Conservation (phyloP, 2,888 invertebrate species). For the Zhuqinia jingwanae region DNA sequence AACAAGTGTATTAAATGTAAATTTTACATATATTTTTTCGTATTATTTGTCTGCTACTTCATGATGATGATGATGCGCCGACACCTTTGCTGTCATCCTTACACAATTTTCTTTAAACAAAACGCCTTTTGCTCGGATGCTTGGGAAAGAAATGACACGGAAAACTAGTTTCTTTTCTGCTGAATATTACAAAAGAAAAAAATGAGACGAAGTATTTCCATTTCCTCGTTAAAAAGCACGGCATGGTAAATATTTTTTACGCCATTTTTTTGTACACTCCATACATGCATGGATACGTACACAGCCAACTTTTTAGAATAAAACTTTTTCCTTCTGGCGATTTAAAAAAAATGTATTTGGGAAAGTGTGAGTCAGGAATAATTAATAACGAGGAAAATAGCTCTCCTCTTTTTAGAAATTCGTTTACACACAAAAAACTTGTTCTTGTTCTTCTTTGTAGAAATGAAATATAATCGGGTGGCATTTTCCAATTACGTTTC, state of each 20-base stretch:
- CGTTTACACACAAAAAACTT: too few relatives aligned
- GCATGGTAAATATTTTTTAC: neutral
- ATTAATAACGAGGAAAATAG: neutral
- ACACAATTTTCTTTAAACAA: neutral
- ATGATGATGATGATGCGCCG: neutral
- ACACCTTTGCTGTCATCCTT: neutral
- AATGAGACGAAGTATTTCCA: constrained; percentile 11
- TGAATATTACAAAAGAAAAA: too few relatives aligned
- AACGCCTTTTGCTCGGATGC: neutral
- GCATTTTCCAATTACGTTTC: too few relatives aligned
- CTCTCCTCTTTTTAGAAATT: too few relatives aligned
- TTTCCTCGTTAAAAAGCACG: neutral
- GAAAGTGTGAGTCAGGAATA: neutral
- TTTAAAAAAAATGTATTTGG: neutral
- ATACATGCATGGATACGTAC: neutral
- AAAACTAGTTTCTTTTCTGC: neutral
- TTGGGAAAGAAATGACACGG: neutral
- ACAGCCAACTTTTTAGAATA: neutral
- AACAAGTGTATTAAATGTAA: too few relatives aligned
- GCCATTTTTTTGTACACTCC: neutral
- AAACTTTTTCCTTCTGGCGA: too few relatives aligned
- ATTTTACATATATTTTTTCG: too few relatives aligned
- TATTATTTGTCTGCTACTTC: too few relatives aligned
- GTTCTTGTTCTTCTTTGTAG: too few relatives aligned
- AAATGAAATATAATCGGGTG: too few relatives aligned